Evolutionary conservation across 2,797 vertebrate genomes (phyloP), one percentile per base, ranked within the genome.

Genomic region (Momotus momota): DNA sequence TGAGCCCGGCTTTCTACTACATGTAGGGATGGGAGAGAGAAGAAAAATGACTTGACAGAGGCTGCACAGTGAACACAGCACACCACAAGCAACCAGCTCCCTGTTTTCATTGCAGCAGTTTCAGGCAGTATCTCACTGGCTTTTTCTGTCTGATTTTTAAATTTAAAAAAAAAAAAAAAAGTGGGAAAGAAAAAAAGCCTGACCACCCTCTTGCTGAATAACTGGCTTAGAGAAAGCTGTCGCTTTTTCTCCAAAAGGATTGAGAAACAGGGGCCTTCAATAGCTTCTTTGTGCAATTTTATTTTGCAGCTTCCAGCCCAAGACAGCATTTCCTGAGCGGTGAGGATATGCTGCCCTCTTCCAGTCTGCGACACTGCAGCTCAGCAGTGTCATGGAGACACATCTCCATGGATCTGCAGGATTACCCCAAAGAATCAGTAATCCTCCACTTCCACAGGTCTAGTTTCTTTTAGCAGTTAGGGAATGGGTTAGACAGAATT

Each of bases 311-410:
- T 93, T 86, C 85, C 77, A 93, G 86, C 43, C 74, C 83, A 95
- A 71, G 93, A 85, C 87, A 95, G 88, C 81, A 41, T 89, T 94
- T 95, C 90, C 90, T 80, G 74, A 96, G 73, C 88, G 7, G 67
- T 61, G 94, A 96, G 96, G 96, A 94, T 96, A 64, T 96, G 94
- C 91, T 95, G 94, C 96, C 94, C 91, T 97, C 94, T 94, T 95
- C 83, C 96, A 94, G 88, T 16, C 73, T 5, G 8, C 55, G 90
- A 93, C 8, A 52, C 83, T 62, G 87, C 78, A 84, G 88, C 67
- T 94, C 82, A 45, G 62, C 88, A 27, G 4, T 57, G 65, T 64
- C 77, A 20, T 2, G 35, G 89, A 90, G 25, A 88, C 51, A 66
- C 29, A 61, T 15, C 38, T 60, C 93, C 41, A 17, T 1, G 11